Conservation (phyloP, 2,888 invertebrate species). For the Tillus elongatus region DNA sequence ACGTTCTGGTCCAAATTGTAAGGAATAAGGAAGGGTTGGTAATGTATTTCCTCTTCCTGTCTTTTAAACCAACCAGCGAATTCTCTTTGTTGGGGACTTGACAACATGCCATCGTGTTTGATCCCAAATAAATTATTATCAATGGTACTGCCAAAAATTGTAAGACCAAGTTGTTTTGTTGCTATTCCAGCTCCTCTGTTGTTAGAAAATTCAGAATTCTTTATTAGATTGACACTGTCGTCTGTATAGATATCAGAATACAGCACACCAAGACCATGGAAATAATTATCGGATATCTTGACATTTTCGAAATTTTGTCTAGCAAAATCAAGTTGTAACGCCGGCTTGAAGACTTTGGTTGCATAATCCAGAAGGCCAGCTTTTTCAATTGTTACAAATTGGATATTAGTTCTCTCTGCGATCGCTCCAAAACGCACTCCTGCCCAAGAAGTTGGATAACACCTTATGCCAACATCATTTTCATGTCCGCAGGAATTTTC, state of each 20-base stretch:
- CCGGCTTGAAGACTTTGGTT: constrained; percentile 78
- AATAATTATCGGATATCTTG: constrained; percentile 73
- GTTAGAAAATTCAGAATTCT: constrained; percentile 73
- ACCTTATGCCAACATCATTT: constrained; percentile 79
- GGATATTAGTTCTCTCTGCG: constrained; percentile 77
- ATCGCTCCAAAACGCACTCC: constrained; percentile 84
- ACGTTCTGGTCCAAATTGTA: constrained; percentile 44
- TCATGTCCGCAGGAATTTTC: constrained; percentile 83
- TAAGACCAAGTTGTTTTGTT: constrained; percentile 78
- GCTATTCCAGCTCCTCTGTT: constrained; percentile 85
- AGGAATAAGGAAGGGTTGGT: constrained; percentile 66
- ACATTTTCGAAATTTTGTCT: constrained; percentile 75
- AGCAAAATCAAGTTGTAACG: constrained; percentile 79
- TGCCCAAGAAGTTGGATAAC: constrained; percentile 89
- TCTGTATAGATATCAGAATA: constrained; percentile 90
- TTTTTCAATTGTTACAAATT: constrained; percentile 79
- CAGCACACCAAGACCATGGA: constrained; percentile 87
- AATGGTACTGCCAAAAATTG: constrained; percentile 66
- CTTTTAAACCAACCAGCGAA: constrained; percentile 85
- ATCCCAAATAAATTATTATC: constrained; percentile 86
- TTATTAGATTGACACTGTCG: constrained; percentile 70
- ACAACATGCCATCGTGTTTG: constrained; percentile 82
- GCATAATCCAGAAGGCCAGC: constrained; percentile 92
- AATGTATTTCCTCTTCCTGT: constrained; percentile 61
- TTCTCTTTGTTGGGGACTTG: constrained; percentile 77